Evolutionary conservation across 2,797 vertebrate species (phyloP).

Genomic region (Pteronotus mesoamericanus): DNA sequence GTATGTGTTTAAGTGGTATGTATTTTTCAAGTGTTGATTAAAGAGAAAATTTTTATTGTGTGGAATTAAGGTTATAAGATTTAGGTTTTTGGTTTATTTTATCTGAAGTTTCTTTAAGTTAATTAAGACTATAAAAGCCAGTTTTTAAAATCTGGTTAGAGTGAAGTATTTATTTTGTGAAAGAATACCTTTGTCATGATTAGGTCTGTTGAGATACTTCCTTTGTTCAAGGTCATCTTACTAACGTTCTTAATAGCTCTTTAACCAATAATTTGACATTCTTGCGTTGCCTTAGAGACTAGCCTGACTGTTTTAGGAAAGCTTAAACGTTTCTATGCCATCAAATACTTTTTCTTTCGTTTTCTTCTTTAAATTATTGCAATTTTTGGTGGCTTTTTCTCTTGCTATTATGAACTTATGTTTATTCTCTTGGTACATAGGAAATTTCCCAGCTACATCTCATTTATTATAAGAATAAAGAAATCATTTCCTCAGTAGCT

Average conservation of each 20-base stretch:
- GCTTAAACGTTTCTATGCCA: not conserved
- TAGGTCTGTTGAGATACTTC: not conserved
- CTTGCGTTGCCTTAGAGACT: not conserved
- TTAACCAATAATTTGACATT: not conserved
- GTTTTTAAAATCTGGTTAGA: not conserved
- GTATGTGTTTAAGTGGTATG: not conserved
- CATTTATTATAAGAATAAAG: not conserved
- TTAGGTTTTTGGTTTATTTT: slow-evolving; percentile 26
- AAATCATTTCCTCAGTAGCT: not conserved
- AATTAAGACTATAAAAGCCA: not conserved
- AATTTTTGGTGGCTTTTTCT: not conserved
- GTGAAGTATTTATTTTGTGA: not conserved
- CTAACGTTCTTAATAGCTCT: not conserved
- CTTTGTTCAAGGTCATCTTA: not conserved
- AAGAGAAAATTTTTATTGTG: not conserved
- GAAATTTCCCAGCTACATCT: not conserved
- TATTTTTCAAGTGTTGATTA: not conserved
- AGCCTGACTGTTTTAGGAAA: not conserved
- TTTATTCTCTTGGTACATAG: slow-evolving; percentile 22
- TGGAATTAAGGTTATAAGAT: not conserved
- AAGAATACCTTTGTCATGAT: not conserved
- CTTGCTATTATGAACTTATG: not conserved
- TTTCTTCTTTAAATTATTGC: not conserved
- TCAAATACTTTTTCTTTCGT: not conserved
- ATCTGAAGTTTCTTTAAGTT: not conserved